phyloP scores from a whole-genome alignment of 2,113 vertebrate species.

The Coptodon bakossiorum region DNA sequence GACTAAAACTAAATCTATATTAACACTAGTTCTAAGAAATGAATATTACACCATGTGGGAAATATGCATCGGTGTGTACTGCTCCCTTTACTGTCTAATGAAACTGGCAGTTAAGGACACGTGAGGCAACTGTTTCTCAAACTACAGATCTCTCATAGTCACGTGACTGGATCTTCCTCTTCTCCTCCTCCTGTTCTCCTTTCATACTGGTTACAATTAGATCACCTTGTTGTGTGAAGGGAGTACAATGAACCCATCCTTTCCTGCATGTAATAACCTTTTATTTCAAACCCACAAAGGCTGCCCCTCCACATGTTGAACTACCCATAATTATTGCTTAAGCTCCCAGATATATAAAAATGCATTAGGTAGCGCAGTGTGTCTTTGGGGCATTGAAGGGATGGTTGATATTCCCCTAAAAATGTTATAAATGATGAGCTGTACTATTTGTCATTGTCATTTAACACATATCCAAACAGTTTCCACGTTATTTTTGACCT shows the following conservation, averaged over 20 bases:
- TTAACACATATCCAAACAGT: neutral
- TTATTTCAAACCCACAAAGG: neutral
- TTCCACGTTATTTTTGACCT: neutral
- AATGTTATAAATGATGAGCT: neutral
- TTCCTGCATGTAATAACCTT: neutral
- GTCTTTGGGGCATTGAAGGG: neutral
- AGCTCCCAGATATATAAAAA: neutral
- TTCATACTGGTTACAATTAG: rapidly evolving
- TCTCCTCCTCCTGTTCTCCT: neutral
- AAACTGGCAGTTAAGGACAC: neutral
- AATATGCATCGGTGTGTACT: neutral
- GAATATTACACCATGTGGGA: neutral
- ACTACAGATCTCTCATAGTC: neutral
- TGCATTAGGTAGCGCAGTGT: rapidly evolving
- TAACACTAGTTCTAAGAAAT: neutral
- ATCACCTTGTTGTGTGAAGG: rapidly evolving
- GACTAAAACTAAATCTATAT: neutral
- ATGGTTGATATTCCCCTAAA: rapidly evolving
- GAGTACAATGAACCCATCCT: neutral
- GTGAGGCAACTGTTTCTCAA: neutral
- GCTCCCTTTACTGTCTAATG: neutral
- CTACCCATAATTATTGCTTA: neutral
- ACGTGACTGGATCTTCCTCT: neutral
- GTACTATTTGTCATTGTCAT: neutral
- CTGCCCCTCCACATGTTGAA: neutral